These are phyloP conservation scores for Lumbricus terrestris DNA, from an alignment of 2,888 invertebrate species.

Conservation along the genomic window DNA sequence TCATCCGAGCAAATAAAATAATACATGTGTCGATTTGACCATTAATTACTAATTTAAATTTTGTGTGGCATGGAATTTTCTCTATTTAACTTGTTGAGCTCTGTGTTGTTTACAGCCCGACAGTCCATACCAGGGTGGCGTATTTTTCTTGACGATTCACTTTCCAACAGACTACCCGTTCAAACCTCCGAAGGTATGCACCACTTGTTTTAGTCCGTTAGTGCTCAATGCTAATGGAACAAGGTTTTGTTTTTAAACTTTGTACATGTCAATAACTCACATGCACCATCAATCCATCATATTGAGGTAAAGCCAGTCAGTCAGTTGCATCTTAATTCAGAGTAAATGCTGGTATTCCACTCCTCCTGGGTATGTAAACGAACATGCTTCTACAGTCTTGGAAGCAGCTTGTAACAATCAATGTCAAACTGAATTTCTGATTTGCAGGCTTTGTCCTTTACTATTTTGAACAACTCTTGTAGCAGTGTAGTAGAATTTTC, in stretches of 20 bases:
- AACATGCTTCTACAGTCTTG: too few species aligned
- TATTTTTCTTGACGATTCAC: constrained; percentile 99
- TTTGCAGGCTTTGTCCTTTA: too few species aligned
- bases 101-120: constrained; percentile 72
- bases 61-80: not conserved
- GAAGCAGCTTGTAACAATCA: too few species aligned
- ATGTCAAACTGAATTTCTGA: too few species aligned
- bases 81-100: not conserved
- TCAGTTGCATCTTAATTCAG: too few species aligned
- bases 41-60: too few species aligned
- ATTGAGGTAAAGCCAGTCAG: not conserved
- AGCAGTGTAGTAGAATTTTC: too few species aligned
- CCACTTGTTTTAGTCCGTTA: too few species aligned
- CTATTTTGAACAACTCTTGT: too few species aligned
- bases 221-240: not conserved
- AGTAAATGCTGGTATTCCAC: too few species aligned
- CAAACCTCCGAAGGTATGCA: constrained; percentile 88
- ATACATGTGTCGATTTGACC: not conserved
- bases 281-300: not conserved
- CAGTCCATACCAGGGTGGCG: constrained; percentile 99
- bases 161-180: constrained; percentile 99
- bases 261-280: not conserved
- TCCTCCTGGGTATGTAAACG: too few species aligned
- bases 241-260: not conserved
- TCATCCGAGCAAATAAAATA: not conserved